Evolutionary conservation across 1,140 invertebrate species (phyloP).

Genomic region (Cherax quadricarinatus): DNA sequence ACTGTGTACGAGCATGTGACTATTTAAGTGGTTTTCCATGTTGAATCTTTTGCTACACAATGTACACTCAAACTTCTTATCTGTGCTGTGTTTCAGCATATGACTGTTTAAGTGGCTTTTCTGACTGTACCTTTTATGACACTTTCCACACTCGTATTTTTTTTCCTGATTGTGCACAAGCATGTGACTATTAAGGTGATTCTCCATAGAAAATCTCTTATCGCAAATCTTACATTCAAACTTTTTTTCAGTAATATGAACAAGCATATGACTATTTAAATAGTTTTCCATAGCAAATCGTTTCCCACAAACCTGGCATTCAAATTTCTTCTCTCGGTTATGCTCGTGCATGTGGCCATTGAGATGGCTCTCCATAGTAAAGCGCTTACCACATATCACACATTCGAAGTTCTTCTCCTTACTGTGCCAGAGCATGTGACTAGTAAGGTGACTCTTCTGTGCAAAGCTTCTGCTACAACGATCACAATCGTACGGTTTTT

Average conservation of each 20-base stretch:
- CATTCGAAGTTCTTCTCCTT: constrained; percentile 55
- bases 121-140: constrained; percentile 52
- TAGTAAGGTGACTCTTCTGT: constrained; percentile 56
- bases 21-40: constrained; percentile 56
- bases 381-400: constrained; percentile 41
- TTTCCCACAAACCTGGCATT: constrained; percentile 54
- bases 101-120: constrained; percentile 50
- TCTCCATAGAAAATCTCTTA: constrained; percentile 63
- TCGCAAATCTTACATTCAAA: constrained; percentile 57
- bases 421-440: constrained; percentile 55
- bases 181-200: constrained; percentile 63
- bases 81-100: constrained; percentile 73
- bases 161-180: constrained; percentile 55
- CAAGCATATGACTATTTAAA: constrained; percentile 56
- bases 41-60: constrained; percentile 49
- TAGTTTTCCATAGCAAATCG: constrained; percentile 63
- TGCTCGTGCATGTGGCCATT: constrained; percentile 54
- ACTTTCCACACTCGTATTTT: constrained; percentile 54
- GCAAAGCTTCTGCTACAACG: constrained; percentile 37
- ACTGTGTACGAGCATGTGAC: constrained; percentile 52
- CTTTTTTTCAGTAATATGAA: constrained; percentile 52
- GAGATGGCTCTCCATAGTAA: constrained; percentile 55
- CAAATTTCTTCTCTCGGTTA: constrained; percentile 45
- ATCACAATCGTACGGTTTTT: constrained; percentile 47
- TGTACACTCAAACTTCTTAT: constrained; percentile 50